Conservation (phyloP, 2,797 vertebrate genomes). For the Sibirionetta formosa region DNA sequence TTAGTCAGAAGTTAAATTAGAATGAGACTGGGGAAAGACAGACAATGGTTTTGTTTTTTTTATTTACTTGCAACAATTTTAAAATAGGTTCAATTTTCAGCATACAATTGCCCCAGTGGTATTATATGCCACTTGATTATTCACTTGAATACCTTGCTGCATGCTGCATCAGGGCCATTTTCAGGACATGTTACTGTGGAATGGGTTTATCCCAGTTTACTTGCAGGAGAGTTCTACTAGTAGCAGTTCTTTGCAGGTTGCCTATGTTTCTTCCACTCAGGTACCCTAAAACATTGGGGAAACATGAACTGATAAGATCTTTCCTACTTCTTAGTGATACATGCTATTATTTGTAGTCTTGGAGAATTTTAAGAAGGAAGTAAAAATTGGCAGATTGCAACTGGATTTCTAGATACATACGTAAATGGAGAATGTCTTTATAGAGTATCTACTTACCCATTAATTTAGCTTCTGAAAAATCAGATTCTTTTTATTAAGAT, state of each 20-base stretch:
- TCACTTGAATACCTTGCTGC: not conserved
- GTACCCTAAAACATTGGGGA: not conserved
- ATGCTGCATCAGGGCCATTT: not conserved
- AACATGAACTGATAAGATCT: not conserved
- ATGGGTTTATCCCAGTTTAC: not conserved
- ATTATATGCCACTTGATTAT: not conserved
- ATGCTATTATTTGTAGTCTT: not conserved
- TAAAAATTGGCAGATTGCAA: not conserved
- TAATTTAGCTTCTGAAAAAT: not conserved
- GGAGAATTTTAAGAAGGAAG: not conserved
- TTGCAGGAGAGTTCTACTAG: not conserved
- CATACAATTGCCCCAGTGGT: rapidly evolving
- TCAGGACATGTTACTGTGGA: not conserved
- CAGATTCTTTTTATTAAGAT: not conserved
- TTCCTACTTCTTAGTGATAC: not conserved
- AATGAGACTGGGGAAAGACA: not conserved
- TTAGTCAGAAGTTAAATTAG: not conserved
- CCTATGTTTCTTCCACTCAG: not conserved
- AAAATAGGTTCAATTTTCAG: not conserved
- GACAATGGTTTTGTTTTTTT: not conserved
- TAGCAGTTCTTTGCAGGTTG: not conserved
- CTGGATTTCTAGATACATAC: not conserved
- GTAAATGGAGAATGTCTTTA: not conserved
- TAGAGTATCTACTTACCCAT: not conserved
- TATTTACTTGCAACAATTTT: not conserved